Base-by-base conservation (phyloP, 2,888 invertebrate species). In the Acleris holmiana region DNA sequence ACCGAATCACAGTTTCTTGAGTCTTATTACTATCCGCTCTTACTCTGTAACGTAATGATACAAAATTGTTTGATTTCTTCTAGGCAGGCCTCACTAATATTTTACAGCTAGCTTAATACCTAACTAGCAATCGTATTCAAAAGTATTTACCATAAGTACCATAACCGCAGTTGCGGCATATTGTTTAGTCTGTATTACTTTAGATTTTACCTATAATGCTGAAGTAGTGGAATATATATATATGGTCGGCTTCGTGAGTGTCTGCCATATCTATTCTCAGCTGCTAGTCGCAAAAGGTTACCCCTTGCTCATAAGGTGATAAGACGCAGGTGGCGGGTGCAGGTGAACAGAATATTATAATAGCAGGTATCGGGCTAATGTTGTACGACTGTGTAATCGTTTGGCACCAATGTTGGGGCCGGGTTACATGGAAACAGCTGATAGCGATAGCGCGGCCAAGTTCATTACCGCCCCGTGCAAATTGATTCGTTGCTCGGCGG, bases 401-500 rank as follows among this genome's bases (percentile, higher is more conserved):
- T 46, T 62, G 25, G 44, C 47, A 29, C 48, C 50, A 60, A 59
- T 53, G 60, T 49, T 59, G 53, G 65, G 64, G 63, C 68, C 63
- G 67, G 71, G 77, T 79, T 79, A 77, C 82, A 82, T 81, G 78
- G 77, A 72, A 82, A 82, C 89, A 87, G 88, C 89, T 88, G 69
- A 69, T 65, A 60, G 54, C 59, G 91, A 90, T 87, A 84, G 76
- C 72, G 77, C 72, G 84, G 85, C 84, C 89, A 91, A 91, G 91
- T 91, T 91, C 91, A 91, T 89, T 91, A 89, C 84, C 88, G 86
- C 74, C 71, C 78, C 84, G 86, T 80, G 77, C 80, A 80, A 85
- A 91, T 90, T 82, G 86, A 91, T 91, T 86, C 75, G 84, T 73
- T 76, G 77, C 80, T 86, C 29, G 35, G 13, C 35, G 13, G 13